Conservation (phyloP, 2,888 invertebrate genomes). For the Drosophila hamatofila region DNA sequence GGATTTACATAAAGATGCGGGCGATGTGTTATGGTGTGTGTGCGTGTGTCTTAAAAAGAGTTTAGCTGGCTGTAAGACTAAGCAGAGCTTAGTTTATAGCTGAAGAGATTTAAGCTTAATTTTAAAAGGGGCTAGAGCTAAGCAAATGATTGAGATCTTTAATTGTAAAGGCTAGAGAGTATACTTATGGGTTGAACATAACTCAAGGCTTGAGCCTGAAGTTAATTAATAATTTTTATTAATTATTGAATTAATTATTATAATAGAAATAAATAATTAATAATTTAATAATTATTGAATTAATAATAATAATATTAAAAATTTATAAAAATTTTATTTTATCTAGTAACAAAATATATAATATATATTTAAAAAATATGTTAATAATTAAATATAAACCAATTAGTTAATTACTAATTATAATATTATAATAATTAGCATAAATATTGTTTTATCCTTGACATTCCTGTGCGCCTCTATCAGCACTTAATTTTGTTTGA, state of each 20-base stretch:
- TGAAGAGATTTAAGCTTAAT: neutral
- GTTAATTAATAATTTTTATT: no score
- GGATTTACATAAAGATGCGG: slow-evolving; percentile 34
- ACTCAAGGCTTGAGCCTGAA: no score
- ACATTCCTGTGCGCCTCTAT: neutral
- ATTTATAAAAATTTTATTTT: no score
- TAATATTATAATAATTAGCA: neutral
- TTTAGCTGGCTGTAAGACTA: neutral
- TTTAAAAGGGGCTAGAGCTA: neutral
- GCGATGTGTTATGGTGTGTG: neutral
- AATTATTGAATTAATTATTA: no score
- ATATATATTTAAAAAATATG: no score
- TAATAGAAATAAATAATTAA: no score
- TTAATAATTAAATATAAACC: no score
- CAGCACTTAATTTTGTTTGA: neutral
- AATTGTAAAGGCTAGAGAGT: neutral
- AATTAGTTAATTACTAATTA: no score
- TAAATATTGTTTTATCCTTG: neutral
- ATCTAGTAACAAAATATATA: no score
- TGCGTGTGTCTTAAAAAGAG: neutral
- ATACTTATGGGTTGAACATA: neutral
- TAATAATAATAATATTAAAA: no score
- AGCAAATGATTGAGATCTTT: neutral
- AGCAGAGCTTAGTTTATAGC: neutral
- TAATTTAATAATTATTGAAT: no score